phyloP scores from a whole-genome alignment of 1,140 invertebrate genomes.

The Cyclargus thomasi region DNA sequence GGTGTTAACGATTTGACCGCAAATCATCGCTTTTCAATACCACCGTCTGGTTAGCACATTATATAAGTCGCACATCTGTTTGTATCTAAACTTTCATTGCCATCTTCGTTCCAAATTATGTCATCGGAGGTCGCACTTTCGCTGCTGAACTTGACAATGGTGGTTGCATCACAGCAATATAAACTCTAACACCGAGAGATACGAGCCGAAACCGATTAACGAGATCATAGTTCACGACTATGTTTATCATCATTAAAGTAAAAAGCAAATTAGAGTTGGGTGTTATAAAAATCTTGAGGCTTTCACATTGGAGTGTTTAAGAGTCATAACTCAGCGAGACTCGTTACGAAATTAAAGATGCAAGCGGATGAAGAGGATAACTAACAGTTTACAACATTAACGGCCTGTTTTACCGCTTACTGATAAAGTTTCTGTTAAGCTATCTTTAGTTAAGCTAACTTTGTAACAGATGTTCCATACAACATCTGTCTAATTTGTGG shows the following conservation, averaged over 20 bases:
- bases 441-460: too few relatives aligned
- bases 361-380: too few relatives aligned
- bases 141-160: neutral
- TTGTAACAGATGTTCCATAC: too few relatives aligned
- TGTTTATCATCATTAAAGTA: neutral
- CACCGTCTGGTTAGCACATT: neutral
- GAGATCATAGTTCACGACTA: neutral
- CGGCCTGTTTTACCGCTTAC: too few relatives aligned
- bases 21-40: neutral
- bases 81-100: neutral
- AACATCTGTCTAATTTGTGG: too few relatives aligned
- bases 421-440: too few relatives aligned
- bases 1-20: neutral
- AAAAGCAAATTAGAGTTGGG: neutral
- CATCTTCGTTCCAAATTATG: neutral
- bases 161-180: neutral
- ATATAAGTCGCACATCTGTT: neutral
- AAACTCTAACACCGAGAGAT: neutral
- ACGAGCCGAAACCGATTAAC: neutral
- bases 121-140: slow-evolving; percentile 2
- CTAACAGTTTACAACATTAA: too few relatives aligned
- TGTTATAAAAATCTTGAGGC: neutral
- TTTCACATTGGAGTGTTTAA: neutral
- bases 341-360: too few relatives aligned
- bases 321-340: neutral